Percentiles rank a stretch among this genome's conserved stretches.
These are phyloP conservation scores for Mesaphorura yosii DNA, from an alignment of 1,140 invertebrate species.

Conservation along the genomic window DNA sequence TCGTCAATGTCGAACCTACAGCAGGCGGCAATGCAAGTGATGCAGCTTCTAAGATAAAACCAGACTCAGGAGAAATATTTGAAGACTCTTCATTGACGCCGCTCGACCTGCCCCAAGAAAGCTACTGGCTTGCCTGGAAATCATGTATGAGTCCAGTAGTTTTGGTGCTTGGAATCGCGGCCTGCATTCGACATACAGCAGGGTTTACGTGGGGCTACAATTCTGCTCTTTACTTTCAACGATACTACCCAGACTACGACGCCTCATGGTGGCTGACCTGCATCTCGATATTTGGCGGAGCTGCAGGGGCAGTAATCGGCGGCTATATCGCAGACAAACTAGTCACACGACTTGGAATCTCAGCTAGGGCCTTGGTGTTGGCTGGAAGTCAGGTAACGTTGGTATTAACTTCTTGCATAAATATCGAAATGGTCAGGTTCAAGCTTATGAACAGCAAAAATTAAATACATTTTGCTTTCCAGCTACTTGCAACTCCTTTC, in stretches of 20 bases:
- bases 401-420: conserved; percentile 12
- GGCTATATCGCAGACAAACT: conserved; percentile 80
- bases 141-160: conserved; percentile 62
- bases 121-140: conserved; percentile 18
- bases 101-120: too few relatives aligned
- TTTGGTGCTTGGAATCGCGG: conserved; percentile 67
- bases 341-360: conserved; percentile 72
- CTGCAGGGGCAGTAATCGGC: conserved; percentile 68
- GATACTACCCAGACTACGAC: conserved; percentile 74
- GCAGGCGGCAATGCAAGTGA: too few relatives aligned
- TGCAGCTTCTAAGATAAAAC: too few relatives aligned
- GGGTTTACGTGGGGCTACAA: conserved; percentile 83
- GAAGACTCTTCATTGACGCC: too few relatives aligned
- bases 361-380: conserved; percentile 68
- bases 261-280: conserved; percentile 76
- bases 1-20: too few relatives aligned
- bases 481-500: conserved; percentile 73
- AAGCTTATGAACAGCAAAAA: not conserved
- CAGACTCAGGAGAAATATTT: too few relatives aligned
- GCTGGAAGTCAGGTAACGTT: conserved; percentile 54
- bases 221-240: conserved; percentile 73
- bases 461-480: conserved; percentile 33
- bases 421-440: conserved; percentile 1
- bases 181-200: conserved; percentile 74
- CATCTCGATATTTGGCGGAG: conserved; percentile 74